Evolutionary conservation across 1,140 invertebrate species (phyloP).

Genomic region (Capitella teleta): DNA sequence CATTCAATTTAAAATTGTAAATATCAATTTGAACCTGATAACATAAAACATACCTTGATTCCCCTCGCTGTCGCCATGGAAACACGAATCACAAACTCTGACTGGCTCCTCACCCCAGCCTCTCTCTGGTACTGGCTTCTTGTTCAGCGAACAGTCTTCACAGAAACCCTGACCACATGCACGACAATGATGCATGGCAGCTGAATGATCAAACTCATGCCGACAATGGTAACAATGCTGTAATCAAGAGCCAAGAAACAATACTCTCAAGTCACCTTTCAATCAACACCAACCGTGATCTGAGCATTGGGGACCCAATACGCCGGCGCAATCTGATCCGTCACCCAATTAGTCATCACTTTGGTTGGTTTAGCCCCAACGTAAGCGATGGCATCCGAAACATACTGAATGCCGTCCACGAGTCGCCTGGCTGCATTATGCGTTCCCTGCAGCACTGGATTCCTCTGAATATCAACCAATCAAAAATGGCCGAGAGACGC

Average conservation of each 20-base stretch:
- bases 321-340: conserved; percentile 64
- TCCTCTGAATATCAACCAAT: conserved; percentile 25
- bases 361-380: conserved; percentile 57
- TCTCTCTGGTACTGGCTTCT: conserved; percentile 40
- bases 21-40: too few species aligned
- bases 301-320: conserved; percentile 72
- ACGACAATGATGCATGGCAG: conserved; percentile 66
- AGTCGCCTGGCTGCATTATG: conserved; percentile 64
- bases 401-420: conserved; percentile 59
- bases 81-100: conserved; percentile 44
- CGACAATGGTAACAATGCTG: conserved; percentile 57
- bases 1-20: too few species aligned
- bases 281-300: conserved; percentile 53
- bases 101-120: conserved; percentile 42
- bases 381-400: conserved; percentile 58
- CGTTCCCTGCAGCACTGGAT: conserved; percentile 33
- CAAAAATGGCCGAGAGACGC: conserved; percentile 6
- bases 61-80: conserved; percentile 50
- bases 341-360: conserved; percentile 56
- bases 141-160: conserved; percentile 38
- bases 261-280: too few species aligned
- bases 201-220: conserved; percentile 32
- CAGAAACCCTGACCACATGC: conserved; percentile 50
- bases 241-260: conserved; percentile 16
- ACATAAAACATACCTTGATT: too few species aligned